Evolutionary conservation across 2,113 vertebrate genomes (phyloP), one percentile per base, ranked within the genome.

Genomic region (Hemiprocne comata): DNA sequence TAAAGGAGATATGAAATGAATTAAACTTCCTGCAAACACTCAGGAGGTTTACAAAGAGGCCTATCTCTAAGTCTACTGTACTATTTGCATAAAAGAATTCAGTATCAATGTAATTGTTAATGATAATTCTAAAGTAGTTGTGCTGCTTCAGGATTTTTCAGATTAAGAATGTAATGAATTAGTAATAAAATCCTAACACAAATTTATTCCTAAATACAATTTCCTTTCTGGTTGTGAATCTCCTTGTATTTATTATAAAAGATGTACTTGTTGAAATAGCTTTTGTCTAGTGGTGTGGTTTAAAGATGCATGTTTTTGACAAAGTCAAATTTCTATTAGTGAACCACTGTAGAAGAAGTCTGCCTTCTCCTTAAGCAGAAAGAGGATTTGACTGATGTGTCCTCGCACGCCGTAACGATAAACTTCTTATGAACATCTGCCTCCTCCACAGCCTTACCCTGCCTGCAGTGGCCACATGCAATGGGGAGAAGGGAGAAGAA

Each of bases 81-180:
- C 85, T 61, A 82, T 96, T 97, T 96, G 90, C 94, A 97, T 96
- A 95, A 96, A 97, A 72, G 94, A 93, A 95, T 91, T 96, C 79
- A 25, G 93, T 96, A 97, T 95, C 96, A 93, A 42, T 90, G 96
- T 95, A 97, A 97, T 96, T 97, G 95, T 97, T 97, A 97, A 95
- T 94, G 96, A 96, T 97, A 96, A 97, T 96, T 97, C 95, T 92
- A 58, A 83, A 91, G 89, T 33, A 96, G 95, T 97, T 96, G 93
- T 95, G 96, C 96, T 90, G 96, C 94, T 97, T 91, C 88, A 97
- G 96, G 94, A 97, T 97, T 97, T 96, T 87, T 96, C 97, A 96
- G 96, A 95, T 97, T 96, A 97, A 93, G 95, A 93, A 93, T 62
- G 85, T 95, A 97, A 97, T 97, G 97, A 97, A 96, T 96, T 96